phyloP scores from a whole-genome alignment of 2,888 invertebrate species.

The Acleris sparsana region DNA sequence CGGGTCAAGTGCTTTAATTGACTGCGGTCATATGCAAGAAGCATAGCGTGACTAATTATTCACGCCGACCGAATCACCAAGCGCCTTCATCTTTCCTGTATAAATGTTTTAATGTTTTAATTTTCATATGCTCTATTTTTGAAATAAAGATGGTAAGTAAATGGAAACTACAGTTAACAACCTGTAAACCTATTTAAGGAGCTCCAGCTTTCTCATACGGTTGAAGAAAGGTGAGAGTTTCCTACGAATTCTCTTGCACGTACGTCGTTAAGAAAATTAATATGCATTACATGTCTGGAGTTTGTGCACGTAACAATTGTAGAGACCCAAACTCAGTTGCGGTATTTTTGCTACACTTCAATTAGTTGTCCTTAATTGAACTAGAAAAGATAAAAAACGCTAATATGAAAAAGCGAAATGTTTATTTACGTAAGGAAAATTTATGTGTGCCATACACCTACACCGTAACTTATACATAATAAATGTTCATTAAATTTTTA shows the following conservation, averaged over 20 bases:
- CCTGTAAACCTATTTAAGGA: neutral
- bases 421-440: no score
- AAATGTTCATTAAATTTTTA: no score
- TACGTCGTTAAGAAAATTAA: constrained; percentile 20
- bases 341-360: constrained; percentile 1
- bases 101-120: no score
- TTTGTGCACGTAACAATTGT: constrained; percentile 13
- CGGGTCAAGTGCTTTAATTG: constrained; percentile 75
- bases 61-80: constrained; percentile 5
- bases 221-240: constrained; percentile 6
- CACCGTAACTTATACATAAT: no score
- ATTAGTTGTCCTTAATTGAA: neutral
- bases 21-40: constrained; percentile 45
- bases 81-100: neutral
- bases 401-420: no score
- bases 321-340: neutral
- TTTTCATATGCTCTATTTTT: no score
- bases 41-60: constrained; percentile 24
- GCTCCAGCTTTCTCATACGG: neutral
- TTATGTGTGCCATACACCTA: no score
- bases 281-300: constrained; percentile 23
- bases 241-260: constrained; percentile 8
- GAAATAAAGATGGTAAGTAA: neutral
- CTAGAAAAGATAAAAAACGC: no score
- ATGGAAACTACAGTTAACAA: neutral